Percentiles rank a stretch among this genome's conserved stretches.
phyloP scores from a whole-genome alignment of 1,140 invertebrate species.

The Penaeus vannamei region DNA sequence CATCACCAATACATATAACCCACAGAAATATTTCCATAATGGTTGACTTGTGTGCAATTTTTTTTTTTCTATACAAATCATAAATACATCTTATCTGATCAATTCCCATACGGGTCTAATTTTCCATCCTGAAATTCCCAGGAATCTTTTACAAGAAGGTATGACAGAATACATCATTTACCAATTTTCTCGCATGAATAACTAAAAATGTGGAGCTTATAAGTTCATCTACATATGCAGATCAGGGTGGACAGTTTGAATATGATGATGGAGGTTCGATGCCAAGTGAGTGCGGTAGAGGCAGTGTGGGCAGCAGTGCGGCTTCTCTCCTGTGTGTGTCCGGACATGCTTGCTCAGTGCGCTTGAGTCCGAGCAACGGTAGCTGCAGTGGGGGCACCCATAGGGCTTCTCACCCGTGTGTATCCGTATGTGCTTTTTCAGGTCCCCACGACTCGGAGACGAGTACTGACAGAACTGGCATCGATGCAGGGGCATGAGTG shows the following conservation, averaged over 20 bases:
- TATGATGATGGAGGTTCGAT: slow-evolving; percentile 49
- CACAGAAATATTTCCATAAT: too few species aligned
- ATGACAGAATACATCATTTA: neutral
- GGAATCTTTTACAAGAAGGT: too few species aligned
- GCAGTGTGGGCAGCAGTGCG: slow-evolving; percentile 52
- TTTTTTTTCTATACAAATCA: too few species aligned
- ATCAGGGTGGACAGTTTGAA: slow-evolving; percentile 42
- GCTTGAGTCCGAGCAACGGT: slow-evolving; percentile 56
- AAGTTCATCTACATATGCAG: neutral
- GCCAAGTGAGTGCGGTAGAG: slow-evolving; percentile 51
- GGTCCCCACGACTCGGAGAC: slow-evolving; percentile 48
- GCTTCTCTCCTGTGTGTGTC: slow-evolving; percentile 52
- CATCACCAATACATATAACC: too few species aligned
- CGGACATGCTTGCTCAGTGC: slow-evolving; percentile 56
- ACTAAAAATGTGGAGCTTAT: neutral
- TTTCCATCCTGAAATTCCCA: neutral
- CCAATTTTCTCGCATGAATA: neutral
- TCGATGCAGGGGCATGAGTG: slow-evolving; percentile 17
- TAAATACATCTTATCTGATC: too few species aligned
- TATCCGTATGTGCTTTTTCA: slow-evolving; percentile 57
- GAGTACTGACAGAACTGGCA: slow-evolving; percentile 59
- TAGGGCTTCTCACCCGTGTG: slow-evolving; percentile 61
- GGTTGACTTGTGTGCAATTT: too few species aligned
- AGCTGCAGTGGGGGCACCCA: slow-evolving; percentile 50
- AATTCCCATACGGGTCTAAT: neutral